Conservation (phyloP, 2,888 invertebrate genomes). For the Pogonocherus hispidulus region DNA sequence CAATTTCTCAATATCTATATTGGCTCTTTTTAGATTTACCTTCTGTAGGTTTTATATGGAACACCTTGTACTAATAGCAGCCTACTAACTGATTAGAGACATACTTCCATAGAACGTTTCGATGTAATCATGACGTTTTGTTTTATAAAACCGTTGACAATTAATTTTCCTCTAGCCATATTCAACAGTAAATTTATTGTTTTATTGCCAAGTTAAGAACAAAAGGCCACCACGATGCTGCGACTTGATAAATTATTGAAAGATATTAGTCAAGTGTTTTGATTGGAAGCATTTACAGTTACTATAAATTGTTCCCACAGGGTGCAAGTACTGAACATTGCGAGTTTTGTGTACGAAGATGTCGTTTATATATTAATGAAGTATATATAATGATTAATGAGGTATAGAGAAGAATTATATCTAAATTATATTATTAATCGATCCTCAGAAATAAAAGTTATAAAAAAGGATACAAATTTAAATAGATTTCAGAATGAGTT, state of each 20-base stretch:
- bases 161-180: constrained; percentile 20
- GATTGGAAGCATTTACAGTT: constrained; percentile 30
- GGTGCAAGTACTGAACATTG: constrained; percentile 20
- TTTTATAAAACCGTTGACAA: constrained; percentile 8
- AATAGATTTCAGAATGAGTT: too few species aligned
- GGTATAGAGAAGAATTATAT: neutral
- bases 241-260: constrained; percentile 19
- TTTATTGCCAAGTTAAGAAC: neutral
- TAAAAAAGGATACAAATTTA: too few species aligned
- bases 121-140: constrained; percentile 1
- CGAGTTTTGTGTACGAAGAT: constrained; percentile 3
- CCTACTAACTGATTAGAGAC: neutral
- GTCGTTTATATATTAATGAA: constrained; percentile 30
- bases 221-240: constrained; percentile 12
- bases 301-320: constrained; percentile 25
- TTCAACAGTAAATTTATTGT: constrained; percentile 14
- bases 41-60: too few species aligned
- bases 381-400: too few species aligned
- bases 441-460: too few species aligned
- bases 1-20: too few species aligned
- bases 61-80: neutral
- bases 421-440: too few species aligned
- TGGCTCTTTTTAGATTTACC: too few species aligned
- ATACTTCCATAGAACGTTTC: neutral
- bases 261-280: constrained; percentile 13